Conservation (phyloP, 2,113 vertebrate genomes). For the Herpetotheres cachinnans region DNA sequence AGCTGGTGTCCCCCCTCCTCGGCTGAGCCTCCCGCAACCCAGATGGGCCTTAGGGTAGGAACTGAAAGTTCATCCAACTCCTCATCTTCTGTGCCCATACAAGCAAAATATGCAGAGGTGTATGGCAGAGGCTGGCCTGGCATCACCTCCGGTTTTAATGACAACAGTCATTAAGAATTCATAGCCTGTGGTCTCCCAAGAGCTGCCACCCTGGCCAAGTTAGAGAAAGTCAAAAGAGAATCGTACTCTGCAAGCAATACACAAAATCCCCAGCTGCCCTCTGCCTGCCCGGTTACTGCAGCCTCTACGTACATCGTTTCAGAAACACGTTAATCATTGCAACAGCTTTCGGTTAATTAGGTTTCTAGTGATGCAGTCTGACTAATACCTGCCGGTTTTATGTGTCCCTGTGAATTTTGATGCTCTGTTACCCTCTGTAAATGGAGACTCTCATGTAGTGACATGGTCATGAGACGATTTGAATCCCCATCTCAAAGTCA, state of each 20-base stretch:
- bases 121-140: not conserved
- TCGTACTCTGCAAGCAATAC: not conserved
- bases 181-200: not conserved
- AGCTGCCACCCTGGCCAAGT: not conserved
- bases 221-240: not conserved
- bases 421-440: not conserved
- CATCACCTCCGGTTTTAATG: not conserved
- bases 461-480: not conserved
- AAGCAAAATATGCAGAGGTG: not conserved
- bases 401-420: not conserved
- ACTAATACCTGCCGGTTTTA: not conserved
- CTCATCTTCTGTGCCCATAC: not conserved
- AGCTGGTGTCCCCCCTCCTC: accelerated
- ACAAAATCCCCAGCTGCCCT: not conserved
- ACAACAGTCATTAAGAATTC: not conserved
- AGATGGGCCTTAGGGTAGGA: not conserved
- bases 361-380: not conserved
- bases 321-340: not conserved
- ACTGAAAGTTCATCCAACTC: not conserved
- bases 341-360: not conserved
- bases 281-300: not conserved
- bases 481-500: not conserved
- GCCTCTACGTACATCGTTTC: not conserved
- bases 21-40: not conserved
- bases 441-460: not conserved